Evolutionary conservation across 2,113 vertebrate species (phyloP), one percentile per base, ranked within the genome.

Genomic region (Glareola pratincola): DNA sequence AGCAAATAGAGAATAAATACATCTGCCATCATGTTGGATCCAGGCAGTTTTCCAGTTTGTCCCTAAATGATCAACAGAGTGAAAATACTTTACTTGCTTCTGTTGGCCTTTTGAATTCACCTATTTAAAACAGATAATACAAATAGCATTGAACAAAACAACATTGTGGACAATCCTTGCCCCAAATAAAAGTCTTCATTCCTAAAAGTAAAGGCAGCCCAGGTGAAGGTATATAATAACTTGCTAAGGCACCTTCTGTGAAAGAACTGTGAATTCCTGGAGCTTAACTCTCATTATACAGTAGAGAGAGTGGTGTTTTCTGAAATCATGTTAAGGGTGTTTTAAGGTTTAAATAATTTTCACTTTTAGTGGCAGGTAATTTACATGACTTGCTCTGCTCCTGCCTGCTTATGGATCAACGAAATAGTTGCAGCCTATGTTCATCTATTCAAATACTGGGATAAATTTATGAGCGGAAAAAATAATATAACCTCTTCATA

Each of bases 1-100:
- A 92, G 87, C 41, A 92, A 92, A 78, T 34, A 74, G 86, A 94
- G 60, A 94, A 95, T 94, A 95, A 90, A 94, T 85, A 71, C 37
- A 90, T 78, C 51, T 96, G 87, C 84, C 84, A 64, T 87, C 77
- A 96, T 53, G 76, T 91, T 82, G 88, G 53, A 87, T 85, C 22
- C 86, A 73, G 84, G 86, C 76, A 62, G 34, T 92, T 95, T 97
- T 92, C 88, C 81, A 93, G 63, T 92, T 88, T 72, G 86, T 81
- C 69, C 91, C 77, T 62, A 89, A 80, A 73, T 73, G 74, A 90
- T 91, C 37, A 85, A 60, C 41, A 45, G 56, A 92, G 60, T 88
- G 71, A 91, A 94, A 92, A 95, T 59, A 59, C 53, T 93, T 89
- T 3, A 4, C 43, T 92, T 81, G 71, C 60, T 91, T 91, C 66